Conservation (phyloP, 1,140 invertebrate species). For the Anthonomus grandis region DNA sequence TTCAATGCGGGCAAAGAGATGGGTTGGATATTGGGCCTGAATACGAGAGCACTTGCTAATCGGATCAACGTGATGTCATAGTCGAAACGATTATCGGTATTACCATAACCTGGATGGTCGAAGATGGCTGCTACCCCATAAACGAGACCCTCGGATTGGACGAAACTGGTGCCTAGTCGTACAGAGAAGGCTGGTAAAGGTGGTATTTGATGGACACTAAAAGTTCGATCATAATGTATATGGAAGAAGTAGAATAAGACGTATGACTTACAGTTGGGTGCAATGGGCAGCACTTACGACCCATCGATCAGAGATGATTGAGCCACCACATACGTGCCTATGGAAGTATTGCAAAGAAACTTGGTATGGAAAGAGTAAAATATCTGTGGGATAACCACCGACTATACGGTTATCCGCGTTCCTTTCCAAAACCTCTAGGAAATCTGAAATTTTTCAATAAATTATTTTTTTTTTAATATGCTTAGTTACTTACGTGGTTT, state of each 20-base stretch:
- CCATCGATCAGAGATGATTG: constrained; percentile 22
- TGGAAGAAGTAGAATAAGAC: background rate
- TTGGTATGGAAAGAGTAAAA: constrained; percentile 55
- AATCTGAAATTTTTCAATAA: too few species aligned
- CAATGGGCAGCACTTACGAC: constrained; percentile 22
- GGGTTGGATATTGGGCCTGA: background rate
- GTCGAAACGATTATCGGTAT: background rate
- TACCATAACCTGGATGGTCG: constrained; percentile 3
- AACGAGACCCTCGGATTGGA: background rate
- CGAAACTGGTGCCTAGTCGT: background rate
- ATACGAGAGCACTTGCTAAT: background rate
- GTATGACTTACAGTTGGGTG: constrained; percentile 2
- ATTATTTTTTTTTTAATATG: too few species aligned
- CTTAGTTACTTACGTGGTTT: too few species aligned
- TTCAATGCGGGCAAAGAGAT: background rate
- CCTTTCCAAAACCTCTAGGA: background rate
- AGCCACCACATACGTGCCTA: constrained; percentile 26
- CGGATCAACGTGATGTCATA: constrained; percentile 8
- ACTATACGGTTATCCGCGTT: constrained; percentile 43
- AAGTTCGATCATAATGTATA: background rate
- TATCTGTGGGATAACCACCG: constrained; percentile 50
- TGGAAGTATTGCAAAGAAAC: constrained; percentile 47
- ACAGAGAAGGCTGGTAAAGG: constrained; percentile 1
- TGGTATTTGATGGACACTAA: background rate
- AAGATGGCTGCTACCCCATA: background rate